Evolutionary conservation across 1,140 invertebrate species (phyloP).

Genomic region (Phortica variegata): DNA sequence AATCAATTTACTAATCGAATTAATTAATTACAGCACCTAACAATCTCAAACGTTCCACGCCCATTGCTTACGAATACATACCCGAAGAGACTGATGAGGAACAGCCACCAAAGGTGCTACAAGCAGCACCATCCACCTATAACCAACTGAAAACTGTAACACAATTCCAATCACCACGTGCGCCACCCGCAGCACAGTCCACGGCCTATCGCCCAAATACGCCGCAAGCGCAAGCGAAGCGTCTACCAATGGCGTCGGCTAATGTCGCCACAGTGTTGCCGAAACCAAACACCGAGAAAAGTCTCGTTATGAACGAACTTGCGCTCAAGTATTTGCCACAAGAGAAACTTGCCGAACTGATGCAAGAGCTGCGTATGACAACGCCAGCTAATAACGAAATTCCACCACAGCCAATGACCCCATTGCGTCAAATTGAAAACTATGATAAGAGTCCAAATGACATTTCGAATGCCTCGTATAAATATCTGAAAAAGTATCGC

Average conservation of each 20-base stretch:
- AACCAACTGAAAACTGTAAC: slow-evolving; percentile 9
- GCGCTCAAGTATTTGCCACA: slow-evolving; percentile 47
- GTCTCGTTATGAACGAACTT: slow-evolving; percentile 50
- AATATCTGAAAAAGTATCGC: slow-evolving; percentile 49
- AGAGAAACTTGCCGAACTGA: slow-evolving; percentile 37
- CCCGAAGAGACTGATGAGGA: slow-evolving; percentile 33
- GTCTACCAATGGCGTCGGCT: not conserved
- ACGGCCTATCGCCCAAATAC: slow-evolving; percentile 37
- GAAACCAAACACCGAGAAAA: slow-evolving; percentile 40
- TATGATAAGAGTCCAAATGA: slow-evolving; percentile 35
- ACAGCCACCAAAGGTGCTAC: not conserved
- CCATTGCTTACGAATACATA: slow-evolving; percentile 39
- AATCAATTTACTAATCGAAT: not conserved
- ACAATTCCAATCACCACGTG: slow-evolving; percentile 32
- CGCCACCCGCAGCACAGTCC: slow-evolving; percentile 39
- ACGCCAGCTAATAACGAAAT: slow-evolving; percentile 4
- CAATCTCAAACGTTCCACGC: slow-evolving; percentile 21
- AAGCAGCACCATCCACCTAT: not conserved
- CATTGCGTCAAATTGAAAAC: slow-evolving; percentile 39
- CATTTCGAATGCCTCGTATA: slow-evolving; percentile 52
- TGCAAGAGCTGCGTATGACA: slow-evolving; percentile 36
- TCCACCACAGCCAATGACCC: slow-evolving; percentile 16
- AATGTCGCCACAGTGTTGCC: not conserved
- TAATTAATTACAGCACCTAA: not conserved
- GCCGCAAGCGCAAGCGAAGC: slow-evolving; percentile 16